Evolutionary conservation across 2,113 vertebrate genomes (phyloP).

Genomic region (Ranitomeya imitator): DNA sequence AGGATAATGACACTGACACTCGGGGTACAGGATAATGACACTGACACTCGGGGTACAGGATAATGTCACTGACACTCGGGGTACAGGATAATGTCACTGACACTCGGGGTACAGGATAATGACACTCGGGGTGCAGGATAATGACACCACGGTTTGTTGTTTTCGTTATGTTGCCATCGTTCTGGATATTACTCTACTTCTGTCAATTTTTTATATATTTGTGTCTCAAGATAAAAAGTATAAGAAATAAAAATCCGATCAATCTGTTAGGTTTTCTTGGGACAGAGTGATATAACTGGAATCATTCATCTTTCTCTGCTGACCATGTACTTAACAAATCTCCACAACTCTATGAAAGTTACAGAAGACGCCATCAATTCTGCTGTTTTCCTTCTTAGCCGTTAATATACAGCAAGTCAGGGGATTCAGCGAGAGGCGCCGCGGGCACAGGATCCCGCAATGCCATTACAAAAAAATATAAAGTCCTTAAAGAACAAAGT

Average conservation of each 20-base stretch:
- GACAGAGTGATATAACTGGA: constrained; percentile 21
- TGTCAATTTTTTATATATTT: not conserved
- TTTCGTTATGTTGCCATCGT: not conserved
- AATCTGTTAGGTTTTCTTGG: constrained; percentile 14
- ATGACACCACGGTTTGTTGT: not conserved
- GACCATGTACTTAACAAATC: constrained; percentile 45
- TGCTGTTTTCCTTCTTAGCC: constrained; percentile 19
- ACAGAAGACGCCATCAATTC: constrained; percentile 21
- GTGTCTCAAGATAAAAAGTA: constrained; percentile 37
- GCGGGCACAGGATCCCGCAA: constrained; percentile 11
- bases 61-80: too few relatives aligned
- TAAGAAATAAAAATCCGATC: constrained; percentile 31
- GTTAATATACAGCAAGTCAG: constrained; percentile 21
- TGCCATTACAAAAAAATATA: constrained; percentile 13
- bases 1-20: too few relatives aligned
- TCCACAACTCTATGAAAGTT: constrained; percentile 50
- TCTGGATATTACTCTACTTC: not conserved
- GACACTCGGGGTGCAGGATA: too few relatives aligned
- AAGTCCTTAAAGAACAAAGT: constrained; percentile 43
- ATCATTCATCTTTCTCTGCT: constrained; percentile 46
- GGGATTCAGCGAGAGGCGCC: constrained; percentile 28
- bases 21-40: too few relatives aligned
- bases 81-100: not conserved
- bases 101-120: not conserved
- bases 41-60: too few relatives aligned